Evolutionary conservation across 1,140 invertebrate species (phyloP).

Genomic region (Habropoda laboriosa): DNA sequence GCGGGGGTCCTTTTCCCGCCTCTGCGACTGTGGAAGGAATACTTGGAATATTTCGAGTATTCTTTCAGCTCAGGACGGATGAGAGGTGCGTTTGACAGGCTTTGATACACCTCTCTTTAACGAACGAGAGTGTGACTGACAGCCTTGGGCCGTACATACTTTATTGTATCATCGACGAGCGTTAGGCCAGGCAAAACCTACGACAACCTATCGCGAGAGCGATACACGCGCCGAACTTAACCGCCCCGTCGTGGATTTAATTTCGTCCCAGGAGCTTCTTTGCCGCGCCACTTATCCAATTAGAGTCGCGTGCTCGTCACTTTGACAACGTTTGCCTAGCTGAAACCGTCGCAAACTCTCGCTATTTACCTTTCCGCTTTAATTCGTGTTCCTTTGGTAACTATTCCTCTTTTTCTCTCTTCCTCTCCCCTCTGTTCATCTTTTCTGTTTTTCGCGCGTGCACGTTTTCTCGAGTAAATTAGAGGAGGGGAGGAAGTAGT

Average conservation of each 20-base stretch:
- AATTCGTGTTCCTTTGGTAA: not conserved
- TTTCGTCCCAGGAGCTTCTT: constrained; percentile 3
- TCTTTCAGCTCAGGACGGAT: constrained; percentile 45
- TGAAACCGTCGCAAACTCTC: no score
- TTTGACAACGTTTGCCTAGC: not conserved
- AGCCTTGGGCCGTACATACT: constrained; percentile 40
- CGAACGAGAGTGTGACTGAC: constrained; percentile 52
- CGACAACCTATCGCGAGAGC: not conserved
- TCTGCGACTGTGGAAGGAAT: constrained; percentile 28
- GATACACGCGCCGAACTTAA: not conserved
- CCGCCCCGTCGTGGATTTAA: not conserved
- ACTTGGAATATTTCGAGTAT: constrained; percentile 49
- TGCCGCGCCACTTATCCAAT: not conserved
- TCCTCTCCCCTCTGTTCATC: no score
- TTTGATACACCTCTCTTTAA: constrained; percentile 58
- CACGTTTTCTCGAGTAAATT: no score
- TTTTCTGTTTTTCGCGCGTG: no score
- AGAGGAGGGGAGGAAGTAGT: no score
- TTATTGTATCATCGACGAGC: constrained; percentile 52
- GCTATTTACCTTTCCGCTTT: no score
- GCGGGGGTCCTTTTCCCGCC: constrained; percentile 4
- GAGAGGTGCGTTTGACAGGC: constrained; percentile 52
- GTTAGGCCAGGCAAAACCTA: constrained; percentile 42
- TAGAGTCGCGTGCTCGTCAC: not conserved
- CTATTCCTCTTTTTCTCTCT: not conserved